Conservation (phyloP, 1,140 invertebrate genomes). For the Thalassaphorura encarpata region DNA sequence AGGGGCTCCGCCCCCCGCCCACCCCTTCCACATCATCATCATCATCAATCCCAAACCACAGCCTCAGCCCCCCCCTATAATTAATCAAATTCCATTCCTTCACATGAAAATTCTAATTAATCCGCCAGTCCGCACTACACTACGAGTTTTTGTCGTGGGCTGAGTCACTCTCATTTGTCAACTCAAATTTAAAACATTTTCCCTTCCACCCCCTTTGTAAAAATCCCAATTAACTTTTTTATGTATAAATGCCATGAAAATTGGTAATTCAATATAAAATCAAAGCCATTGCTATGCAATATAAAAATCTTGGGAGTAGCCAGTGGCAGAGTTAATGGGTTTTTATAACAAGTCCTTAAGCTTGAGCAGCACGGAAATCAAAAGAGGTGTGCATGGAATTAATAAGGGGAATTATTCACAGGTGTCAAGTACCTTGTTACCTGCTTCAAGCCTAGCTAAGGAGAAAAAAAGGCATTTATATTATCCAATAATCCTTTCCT, state of each 20-base stretch:
- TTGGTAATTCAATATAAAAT: too few relatives aligned
- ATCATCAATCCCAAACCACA: not conserved
- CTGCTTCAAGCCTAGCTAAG: too few relatives aligned
- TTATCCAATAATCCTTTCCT: too few relatives aligned
- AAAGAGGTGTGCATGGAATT: constrained; percentile 27
- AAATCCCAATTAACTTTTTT: too few relatives aligned
- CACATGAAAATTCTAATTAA: not conserved
- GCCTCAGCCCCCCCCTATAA: not conserved
- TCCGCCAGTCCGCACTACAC: not conserved
- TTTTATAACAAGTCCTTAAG: not conserved
- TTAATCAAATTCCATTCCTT: not conserved
- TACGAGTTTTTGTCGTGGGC: not conserved
- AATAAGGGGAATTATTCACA: constrained; percentile 31
- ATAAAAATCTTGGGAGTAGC: too few relatives aligned
- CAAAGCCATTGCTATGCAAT: too few relatives aligned
- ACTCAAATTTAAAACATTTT: not conserved
- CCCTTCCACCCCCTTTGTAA: too few relatives aligned
- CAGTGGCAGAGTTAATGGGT: too few relatives aligned
- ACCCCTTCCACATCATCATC: not conserved
- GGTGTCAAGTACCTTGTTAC: constrained; percentile 29
- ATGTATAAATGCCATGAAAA: too few relatives aligned
- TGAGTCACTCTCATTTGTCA: not conserved
- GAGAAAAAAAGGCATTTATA: too few relatives aligned
- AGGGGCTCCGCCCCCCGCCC: too few relatives aligned
- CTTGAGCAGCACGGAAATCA: not conserved